Evolutionary conservation across 2,113 vertebrate species (phyloP).

Genomic region (Charadrius vociferus): DNA sequence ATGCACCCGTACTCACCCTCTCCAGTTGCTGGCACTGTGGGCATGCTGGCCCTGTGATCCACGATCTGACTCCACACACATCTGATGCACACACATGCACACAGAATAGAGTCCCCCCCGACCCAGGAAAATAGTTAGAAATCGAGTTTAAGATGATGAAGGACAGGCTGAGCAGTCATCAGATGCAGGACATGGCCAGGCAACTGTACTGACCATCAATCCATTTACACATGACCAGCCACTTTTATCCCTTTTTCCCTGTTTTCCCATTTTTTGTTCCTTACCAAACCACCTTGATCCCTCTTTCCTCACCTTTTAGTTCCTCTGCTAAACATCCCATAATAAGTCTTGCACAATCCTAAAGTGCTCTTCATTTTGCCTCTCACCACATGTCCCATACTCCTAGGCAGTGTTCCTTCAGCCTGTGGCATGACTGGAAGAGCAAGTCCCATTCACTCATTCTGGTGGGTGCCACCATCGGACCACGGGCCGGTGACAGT

Average conservation of each 20-base stretch:
- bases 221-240: background rate
- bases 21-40: background rate
- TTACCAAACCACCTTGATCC: background rate
- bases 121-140: background rate
- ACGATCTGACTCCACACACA: background rate
- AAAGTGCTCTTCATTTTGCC: background rate
- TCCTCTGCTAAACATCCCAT: background rate
- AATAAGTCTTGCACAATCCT: background rate
- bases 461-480: background rate
- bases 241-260: background rate
- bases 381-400: rapidly evolving
- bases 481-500: background rate
- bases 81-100: too few relatives aligned
- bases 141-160: background rate
- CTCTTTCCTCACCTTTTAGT: background rate
- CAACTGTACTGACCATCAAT: background rate
- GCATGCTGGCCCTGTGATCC: background rate
- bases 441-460: rapidly evolving
- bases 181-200: background rate
- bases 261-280: background rate
- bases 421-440: background rate
- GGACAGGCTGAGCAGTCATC: background rate
- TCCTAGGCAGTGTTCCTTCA: rapidly evolving
- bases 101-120: background rate
- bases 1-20: background rate